Evolutionary conservation across 1,140 invertebrate species (phyloP).

Genomic region (Drosophila dunni): DNA sequence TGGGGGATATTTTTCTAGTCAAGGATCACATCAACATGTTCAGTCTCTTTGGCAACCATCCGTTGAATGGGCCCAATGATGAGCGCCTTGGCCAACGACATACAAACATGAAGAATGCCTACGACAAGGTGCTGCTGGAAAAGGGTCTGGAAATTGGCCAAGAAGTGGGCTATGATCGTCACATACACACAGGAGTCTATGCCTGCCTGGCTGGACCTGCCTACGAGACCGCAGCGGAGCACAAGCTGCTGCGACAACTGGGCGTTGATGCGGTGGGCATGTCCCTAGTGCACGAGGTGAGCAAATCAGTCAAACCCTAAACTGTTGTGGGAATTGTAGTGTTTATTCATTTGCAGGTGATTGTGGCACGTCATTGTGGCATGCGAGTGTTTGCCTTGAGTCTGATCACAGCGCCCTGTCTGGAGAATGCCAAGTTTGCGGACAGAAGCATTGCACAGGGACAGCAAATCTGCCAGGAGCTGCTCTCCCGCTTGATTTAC

Average conservation of each 20-base stretch:
- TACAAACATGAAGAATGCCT: conserved; percentile 94
- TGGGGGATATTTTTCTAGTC: conserved; percentile 97
- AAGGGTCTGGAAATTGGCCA: conserved; percentile 89
- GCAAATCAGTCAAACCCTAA: not conserved
- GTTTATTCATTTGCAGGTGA: conserved; percentile 48
- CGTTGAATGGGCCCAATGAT: conserved; percentile 96
- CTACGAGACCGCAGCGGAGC: conserved; percentile 96
- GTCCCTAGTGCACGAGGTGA: conserved; percentile 89
- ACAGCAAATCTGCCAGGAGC: conserved; percentile 79
- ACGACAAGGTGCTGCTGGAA: conserved; percentile 89
- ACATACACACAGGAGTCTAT: conserved; percentile 94
- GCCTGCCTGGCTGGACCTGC: conserved; percentile 95
- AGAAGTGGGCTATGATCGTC: conserved; percentile 89
- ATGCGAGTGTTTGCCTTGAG: conserved; percentile 95
- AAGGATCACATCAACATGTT: conserved; percentile 98
- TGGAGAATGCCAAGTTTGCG: conserved; percentile 90
- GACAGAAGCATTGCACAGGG: conserved; percentile 84
- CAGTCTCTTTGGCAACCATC: conserved; percentile 92
- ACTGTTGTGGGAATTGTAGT: not conserved
- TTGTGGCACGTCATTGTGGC: conserved; percentile 92
- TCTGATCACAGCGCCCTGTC: conserved; percentile 94
- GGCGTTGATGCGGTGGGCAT: conserved; percentile 97
- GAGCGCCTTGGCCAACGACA: conserved; percentile 96
- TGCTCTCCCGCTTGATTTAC: conserved; percentile 67
- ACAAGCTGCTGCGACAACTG: conserved; percentile 90